Base-by-base conservation (phyloP, 2,113 vertebrate genomes). In the Kryptolebias marmoratus region DNA sequence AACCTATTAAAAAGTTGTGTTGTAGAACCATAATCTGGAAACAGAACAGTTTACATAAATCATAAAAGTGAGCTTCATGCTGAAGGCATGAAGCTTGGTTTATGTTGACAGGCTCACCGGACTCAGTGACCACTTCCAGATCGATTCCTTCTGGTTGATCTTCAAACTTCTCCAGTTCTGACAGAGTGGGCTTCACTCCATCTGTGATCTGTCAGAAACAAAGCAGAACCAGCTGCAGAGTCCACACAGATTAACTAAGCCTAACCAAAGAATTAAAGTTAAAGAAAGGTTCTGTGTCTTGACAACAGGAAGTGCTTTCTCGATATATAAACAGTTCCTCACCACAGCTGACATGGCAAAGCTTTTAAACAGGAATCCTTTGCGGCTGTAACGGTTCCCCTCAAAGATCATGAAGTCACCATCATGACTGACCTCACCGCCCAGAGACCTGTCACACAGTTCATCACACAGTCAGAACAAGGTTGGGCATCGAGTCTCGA, bases 391-490 rank as follows among this genome's bases (percentile, higher is more conserved):
- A 0, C 97, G 96, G 79, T 99, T 99, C 28, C 93, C 97, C 86
- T 99, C 97, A 2, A 99, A 99, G 88, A 99, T 98, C 89, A 99
- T 95, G 80, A 99, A 99, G 72, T 99, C 97, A 10, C 97, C 97
- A 0, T 99, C 97, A 0, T 97, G 96, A 14, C 96, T 97, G 39
- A 98, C 97, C 1, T 98, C 97, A 0, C 97, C 97, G 0, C 97
- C 96, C 47, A 99, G 88, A 28, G 96, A 97, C 90, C 97, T 98
- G 90, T 4, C 4, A 2, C 13, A 73, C 8, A 63, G n/a, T 15
- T 4, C 52, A 32, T 0, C 22, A 42, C 48, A 59, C 42, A 5
- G 3, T 31, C 54, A 54, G 22, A 22, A 22, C 22, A 22, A 22
- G 22, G 22, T 22, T 22, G 22, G 22, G 22, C 22, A 22, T 22